phyloP scores from a whole-genome alignment of 2,797 vertebrate genomes.

The Chelidonichthys spinosus region DNA sequence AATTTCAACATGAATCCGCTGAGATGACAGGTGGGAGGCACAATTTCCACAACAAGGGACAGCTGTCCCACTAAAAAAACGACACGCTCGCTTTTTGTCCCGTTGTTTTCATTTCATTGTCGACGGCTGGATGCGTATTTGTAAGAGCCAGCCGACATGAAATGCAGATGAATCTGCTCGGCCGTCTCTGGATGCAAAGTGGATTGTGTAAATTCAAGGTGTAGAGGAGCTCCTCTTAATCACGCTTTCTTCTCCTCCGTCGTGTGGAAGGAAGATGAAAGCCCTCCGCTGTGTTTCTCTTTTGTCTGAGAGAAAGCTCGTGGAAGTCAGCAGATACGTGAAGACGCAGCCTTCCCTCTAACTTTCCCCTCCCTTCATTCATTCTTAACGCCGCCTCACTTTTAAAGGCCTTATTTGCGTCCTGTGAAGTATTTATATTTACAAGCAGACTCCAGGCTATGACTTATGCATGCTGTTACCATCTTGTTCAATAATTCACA shows the following conservation, averaged over 20 bases:
- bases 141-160: slow-evolving; percentile 33
- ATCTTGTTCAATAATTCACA: slow-evolving; percentile 82
- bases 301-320: slow-evolving; percentile 33
- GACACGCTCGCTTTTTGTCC: slow-evolving; percentile 11
- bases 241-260: slow-evolving; percentile 3
- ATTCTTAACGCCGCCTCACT: slow-evolving; percentile 79
- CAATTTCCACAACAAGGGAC: slow-evolving; percentile 41
- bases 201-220: neutral
- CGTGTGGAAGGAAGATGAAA: slow-evolving; percentile 29
- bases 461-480: slow-evolving; percentile 82
- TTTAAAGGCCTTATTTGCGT: slow-evolving; percentile 81
- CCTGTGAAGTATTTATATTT: slow-evolving; percentile 84
- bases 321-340: slow-evolving; percentile 26
- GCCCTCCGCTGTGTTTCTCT: neutral
- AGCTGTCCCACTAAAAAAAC: slow-evolving; percentile 44
- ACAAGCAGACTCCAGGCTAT: slow-evolving; percentile 79
- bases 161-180: slow-evolving; percentile 15
- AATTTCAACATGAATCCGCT: slow-evolving; percentile 38
- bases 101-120: slow-evolving; percentile 15
- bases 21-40: slow-evolving; percentile 57
- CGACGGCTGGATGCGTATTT: slow-evolving; percentile 12
- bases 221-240: neutral
- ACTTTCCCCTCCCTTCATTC: slow-evolving; percentile 69
- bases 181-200: slow-evolving; percentile 17
- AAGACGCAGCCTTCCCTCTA: slow-evolving; percentile 47